Conservation (phyloP, 2,797 vertebrate genomes). For the Urocyon cinereoargenteus region DNA sequence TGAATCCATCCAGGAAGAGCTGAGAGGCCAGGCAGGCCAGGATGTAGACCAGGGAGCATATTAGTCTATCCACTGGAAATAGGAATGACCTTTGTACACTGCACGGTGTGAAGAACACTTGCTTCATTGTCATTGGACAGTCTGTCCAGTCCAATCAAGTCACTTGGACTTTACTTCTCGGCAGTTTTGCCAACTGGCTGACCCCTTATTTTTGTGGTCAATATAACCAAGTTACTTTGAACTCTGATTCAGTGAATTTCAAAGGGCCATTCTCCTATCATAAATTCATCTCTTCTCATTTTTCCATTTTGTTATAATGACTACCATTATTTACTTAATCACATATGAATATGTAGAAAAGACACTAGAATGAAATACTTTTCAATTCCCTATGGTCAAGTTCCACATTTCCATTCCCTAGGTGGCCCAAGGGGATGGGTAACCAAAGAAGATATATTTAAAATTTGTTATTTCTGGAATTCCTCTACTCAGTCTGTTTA, state of each 20-base stretch:
- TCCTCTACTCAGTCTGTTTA: conserved; percentile 75
- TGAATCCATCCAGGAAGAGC: neutral
- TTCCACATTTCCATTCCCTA: conserved; percentile 55
- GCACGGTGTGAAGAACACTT: neutral
- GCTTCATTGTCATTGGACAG: conserved; percentile 6
- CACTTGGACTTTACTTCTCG: conserved; percentile 14
- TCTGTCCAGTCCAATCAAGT: neutral
- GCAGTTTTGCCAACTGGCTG: conserved; percentile 54
- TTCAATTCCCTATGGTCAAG: conserved; percentile 35
- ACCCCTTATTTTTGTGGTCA: conserved; percentile 65
- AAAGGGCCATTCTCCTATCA: conserved; percentile 45
- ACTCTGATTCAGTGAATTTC: conserved; percentile 49
- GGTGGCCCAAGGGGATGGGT: conserved; percentile 57
- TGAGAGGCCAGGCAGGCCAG: neutral
- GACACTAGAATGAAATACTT: conserved; percentile 40
- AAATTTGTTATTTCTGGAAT: conserved; percentile 78
- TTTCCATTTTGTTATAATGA: conserved; percentile 49
- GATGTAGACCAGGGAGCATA: neutral
- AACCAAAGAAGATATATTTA: conserved; percentile 75
- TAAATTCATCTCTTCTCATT: conserved; percentile 26
- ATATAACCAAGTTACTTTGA: conserved; percentile 64
- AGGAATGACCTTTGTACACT: neutral
- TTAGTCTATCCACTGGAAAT: neutral
- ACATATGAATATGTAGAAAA: conserved; percentile 59
- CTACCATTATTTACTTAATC: conserved; percentile 48